phyloP scores from a whole-genome alignment of 1,140 invertebrate genomes.

The Grapholita molesta region DNA sequence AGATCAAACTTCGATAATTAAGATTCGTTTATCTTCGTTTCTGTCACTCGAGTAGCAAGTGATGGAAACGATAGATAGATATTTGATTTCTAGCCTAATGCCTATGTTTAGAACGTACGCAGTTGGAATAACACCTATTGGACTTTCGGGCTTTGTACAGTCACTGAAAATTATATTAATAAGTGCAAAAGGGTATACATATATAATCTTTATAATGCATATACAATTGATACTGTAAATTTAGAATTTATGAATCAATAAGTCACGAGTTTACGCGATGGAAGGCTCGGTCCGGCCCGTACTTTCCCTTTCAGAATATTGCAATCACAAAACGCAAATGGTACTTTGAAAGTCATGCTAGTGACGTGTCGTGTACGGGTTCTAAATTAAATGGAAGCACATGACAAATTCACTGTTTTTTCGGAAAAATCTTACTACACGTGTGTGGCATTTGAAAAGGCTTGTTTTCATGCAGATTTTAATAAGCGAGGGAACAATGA shows the following conservation, averaged over 20 bases:
- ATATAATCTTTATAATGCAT: neutral
- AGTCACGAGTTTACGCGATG: constrained; percentile 26
- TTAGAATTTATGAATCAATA: constrained; percentile 2
- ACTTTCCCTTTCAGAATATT: constrained; percentile 64
- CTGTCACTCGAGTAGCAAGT: no score
- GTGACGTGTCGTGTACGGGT: constrained; percentile 31
- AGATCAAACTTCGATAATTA: no score
- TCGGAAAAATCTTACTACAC: constrained; percentile 24
- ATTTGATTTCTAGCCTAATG: no score
- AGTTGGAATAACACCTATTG: no score
- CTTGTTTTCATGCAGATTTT: neutral
- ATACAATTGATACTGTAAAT: neutral
- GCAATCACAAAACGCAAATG: constrained; percentile 26
- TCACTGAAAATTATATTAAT: no score
- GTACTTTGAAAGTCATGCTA: constrained; percentile 11
- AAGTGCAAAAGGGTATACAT: neutral
- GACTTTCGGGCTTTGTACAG: no score
- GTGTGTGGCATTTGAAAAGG: neutral
- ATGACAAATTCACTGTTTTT: constrained; percentile 20
- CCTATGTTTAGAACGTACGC: no score
- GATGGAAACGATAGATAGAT: no score
- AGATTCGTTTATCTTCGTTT: no score
- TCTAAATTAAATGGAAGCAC: constrained; percentile 39
- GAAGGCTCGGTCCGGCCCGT: constrained; percentile 53
- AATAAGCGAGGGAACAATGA: neutral